Evolutionary conservation across 2,113 vertebrate species (phyloP), one percentile per base, ranked within the genome.

Genomic region (Prunella fulvescens): DNA sequence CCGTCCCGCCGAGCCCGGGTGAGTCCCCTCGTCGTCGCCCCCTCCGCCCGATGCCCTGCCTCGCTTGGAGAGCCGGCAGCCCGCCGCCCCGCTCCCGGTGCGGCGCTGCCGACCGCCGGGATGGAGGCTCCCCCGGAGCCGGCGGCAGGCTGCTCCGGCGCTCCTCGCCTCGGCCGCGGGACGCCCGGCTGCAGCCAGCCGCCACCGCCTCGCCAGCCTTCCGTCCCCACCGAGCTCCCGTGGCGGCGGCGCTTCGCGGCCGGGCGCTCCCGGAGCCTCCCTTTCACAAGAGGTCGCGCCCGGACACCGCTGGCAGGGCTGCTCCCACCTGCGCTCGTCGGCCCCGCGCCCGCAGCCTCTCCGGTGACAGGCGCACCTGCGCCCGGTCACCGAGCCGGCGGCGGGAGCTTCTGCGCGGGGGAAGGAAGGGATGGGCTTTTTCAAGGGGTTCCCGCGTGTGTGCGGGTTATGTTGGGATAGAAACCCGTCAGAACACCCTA

Each of bases 361-460:
- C 24, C 67, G 28, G 25, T 14, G 72, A n/a, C 77, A 42, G 85
- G 73, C 85, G 95, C 95, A 96, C 95, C 95, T 95, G 95, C 40
- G 25, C 53, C 69, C 62, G 13, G 48, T 25, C 31, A 42, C 53
- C 57, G 31, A n/a, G 39, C 47, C 25, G 47, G 51, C 60, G 24
- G 51, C 20, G 20, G 47, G 56, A 35, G 45, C 25, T 78, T 19
- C 48, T 26, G 74, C 40, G 29, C 19, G 6, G 54, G 22, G 57
- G 2, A 67, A 48, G 33, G 61, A 19, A 31, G 44, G 77, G 19
- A 18, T 18, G 69, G 54, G 31, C 42, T 95, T 64, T 78, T 29
- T 25, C 13, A 5, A 19, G 45, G 18, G 19, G 3, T 4, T 77
- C 50, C 29, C 33, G 44, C 10, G 1, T 5, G 14, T 22, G 35